Conservation (phyloP, 1,140 invertebrate species). For the Heliothis virescens region DNA sequence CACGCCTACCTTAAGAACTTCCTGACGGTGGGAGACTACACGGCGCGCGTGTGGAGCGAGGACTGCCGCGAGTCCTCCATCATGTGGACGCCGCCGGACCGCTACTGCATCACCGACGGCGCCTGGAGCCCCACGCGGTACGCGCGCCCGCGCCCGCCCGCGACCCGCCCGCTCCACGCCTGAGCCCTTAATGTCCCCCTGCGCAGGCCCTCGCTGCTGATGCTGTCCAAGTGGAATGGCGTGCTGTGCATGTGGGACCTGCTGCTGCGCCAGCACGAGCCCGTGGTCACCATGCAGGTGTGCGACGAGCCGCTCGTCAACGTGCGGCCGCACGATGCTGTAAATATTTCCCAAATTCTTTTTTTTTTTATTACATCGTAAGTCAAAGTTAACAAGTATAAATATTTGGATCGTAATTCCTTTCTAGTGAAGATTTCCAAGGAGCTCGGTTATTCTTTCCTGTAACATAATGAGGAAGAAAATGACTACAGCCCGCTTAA, state of each 20-base stretch:
- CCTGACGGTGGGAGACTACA: constrained; percentile 96
- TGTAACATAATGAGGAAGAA: no score
- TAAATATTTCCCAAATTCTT: constrained; percentile 33
- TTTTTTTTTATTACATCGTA: no score
- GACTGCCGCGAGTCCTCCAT: constrained; percentile 96
- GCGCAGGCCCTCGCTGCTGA: constrained; percentile 91
- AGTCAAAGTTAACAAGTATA: no score
- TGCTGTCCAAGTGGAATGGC: constrained; percentile 93
- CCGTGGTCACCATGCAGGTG: constrained; percentile 93
- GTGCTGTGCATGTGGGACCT: constrained; percentile 96
- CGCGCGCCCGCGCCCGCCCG: no score
- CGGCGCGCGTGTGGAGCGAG: constrained; percentile 95
- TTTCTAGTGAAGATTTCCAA: no score
- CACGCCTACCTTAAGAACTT: constrained; percentile 96
- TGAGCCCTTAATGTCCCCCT: neutral
- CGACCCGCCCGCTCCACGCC: neutral
- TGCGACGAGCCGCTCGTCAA: constrained; percentile 87
- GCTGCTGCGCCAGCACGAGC: constrained; percentile 94
- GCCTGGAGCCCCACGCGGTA: constrained; percentile 94
- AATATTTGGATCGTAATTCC: no score
- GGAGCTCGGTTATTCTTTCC: no score
- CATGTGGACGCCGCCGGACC: constrained; percentile 93
- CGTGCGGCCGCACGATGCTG: constrained; percentile 70
- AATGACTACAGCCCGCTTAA: no score
- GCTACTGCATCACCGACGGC: constrained; percentile 91